Conservation (phyloP, 2,797 vertebrate species). For the Acanthurus lineatus region DNA sequence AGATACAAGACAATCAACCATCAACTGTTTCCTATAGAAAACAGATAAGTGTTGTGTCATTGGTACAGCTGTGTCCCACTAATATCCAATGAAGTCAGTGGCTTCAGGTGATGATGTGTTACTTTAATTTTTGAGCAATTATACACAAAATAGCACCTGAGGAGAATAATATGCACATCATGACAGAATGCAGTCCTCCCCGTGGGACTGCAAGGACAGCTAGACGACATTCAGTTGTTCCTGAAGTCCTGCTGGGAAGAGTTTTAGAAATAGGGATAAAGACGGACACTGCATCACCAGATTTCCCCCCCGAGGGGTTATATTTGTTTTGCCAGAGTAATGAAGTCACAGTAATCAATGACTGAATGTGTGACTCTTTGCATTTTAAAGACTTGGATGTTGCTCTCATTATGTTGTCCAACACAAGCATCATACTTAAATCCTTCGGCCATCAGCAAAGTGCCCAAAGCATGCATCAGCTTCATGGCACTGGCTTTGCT, state of each 20-base stretch:
- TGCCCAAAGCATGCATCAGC: conserved; percentile 1
- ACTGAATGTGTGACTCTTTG: conserved; percentile 24
- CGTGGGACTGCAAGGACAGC: conserved; percentile 13
- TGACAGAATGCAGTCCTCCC: conserved; percentile 4
- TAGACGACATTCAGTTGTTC: background rate
- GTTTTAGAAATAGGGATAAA: background rate
- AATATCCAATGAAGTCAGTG: background rate
- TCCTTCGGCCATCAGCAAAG: conserved; percentile 4
- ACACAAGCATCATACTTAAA: conserved; percentile 15
- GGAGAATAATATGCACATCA: conserved; percentile 17
- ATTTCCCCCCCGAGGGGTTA: conserved; percentile 17
- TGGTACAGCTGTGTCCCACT: background rate
- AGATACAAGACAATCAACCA: background rate
- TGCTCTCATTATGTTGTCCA: conserved; percentile 33
- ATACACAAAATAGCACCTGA: conserved; percentile 7
- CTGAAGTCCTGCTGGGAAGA: conserved; percentile 12
- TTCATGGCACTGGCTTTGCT: background rate
- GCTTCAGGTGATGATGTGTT: background rate
- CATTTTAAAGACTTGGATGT: conserved; percentile 45
- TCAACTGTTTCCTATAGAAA: background rate
- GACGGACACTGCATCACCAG: conserved; percentile 13
- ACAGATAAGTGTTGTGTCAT: accelerated
- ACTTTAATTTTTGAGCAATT: conserved; percentile 6
- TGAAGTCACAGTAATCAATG: conserved; percentile 48
- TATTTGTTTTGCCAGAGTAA: conserved; percentile 33